Evolutionary conservation across 2,888 invertebrate species (phyloP), one percentile per base, ranked within the genome.

Genomic region (Strigamia maritima): DNA sequence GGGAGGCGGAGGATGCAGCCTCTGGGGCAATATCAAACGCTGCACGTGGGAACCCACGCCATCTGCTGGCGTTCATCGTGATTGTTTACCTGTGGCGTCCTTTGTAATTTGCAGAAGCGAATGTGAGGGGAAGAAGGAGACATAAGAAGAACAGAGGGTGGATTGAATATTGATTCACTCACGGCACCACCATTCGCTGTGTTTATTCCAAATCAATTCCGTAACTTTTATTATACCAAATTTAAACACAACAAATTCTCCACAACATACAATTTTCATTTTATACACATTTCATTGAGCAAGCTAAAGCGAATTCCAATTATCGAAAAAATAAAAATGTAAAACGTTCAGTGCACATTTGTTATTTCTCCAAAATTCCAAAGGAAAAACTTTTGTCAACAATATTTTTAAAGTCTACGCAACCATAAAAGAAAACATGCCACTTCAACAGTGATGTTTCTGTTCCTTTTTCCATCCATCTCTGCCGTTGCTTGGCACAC

Each of bases 11-110:
- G 16, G 60, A 60, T 8, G 24, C 60, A 60, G 60, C 60, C 60
- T 60, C 60, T 60, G 60, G 60, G 60, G 60, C 60, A 60, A 60
- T 60, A 60, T 60, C 60, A 60, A 60, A 60, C 60, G 60, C 60
- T 60, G 60, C 60, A 60, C 60, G 60, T 60, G 60, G 60, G 60
- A 60, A 60, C 60, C 60, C 60, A 60, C 19, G 60, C 60, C 60
- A 60, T 60, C 60, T 60, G 60, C 60, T 60, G 60, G 60, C 60
- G 60, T 60, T 60, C 60, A 19, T 60, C 60, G 60, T 60, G 60
- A 60, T 60, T 60, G 60, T 60, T 60, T 60, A 60, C 60, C 60
- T 60, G 60, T 60, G 60, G 60, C 60, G 60, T 60, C 60, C 60
- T 60, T 60, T 60, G 60, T 60, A 60, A 60, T 60, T 60, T 60